Evolutionary conservation across 2,888 invertebrate species (phyloP).

Genomic region (Lottia gigantea): DNA sequence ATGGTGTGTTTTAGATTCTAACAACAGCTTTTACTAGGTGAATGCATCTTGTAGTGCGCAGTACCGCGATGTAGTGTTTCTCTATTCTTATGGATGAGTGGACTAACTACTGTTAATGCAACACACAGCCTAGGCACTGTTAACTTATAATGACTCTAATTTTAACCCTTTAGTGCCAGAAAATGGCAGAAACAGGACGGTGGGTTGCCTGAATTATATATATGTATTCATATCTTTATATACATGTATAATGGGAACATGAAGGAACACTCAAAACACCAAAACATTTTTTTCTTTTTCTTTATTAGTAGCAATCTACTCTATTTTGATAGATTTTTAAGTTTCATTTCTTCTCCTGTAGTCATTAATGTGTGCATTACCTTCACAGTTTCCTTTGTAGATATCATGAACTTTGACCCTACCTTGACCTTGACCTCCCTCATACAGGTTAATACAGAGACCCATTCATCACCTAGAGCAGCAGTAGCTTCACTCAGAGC

Average conservation of each 20-base stretch:
- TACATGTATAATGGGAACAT: conserved; percentile 23
- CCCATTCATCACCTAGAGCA: conserved; percentile 48
- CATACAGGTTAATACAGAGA: conserved; percentile 53
- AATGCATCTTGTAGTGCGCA: conserved; percentile 8
- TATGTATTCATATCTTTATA: conserved; percentile 18
- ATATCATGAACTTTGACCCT: conserved; percentile 10
- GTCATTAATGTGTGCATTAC: conserved; percentile 11
- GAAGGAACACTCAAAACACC: conserved; percentile 21
- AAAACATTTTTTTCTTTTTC: not conserved
- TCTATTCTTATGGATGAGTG: conserved; percentile 13
- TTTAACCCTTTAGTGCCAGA: not conserved
- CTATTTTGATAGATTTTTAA: not conserved
- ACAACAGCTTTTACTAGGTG: conserved; percentile 9
- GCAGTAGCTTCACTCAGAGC: conserved; percentile 51
- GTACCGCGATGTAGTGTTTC: conserved; percentile 7
- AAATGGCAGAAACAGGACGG: conserved; percentile 25
- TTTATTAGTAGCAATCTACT: not conserved
- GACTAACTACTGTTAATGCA: conserved; percentile 16
- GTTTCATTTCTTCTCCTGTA: conserved; percentile 7
- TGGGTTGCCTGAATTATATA: conserved; percentile 39
- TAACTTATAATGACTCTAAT: conserved; percentile 11
- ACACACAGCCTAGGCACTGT: conserved; percentile 22
- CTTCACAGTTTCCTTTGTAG: conserved; percentile 10
- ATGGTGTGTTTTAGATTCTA: conserved; percentile 6
- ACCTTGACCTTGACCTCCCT: conserved; percentile 8